Evolutionary conservation across 2,797 vertebrate genomes (phyloP), one percentile per base, ranked within the genome.

Genomic region (Eurystomus glaucurus): DNA sequence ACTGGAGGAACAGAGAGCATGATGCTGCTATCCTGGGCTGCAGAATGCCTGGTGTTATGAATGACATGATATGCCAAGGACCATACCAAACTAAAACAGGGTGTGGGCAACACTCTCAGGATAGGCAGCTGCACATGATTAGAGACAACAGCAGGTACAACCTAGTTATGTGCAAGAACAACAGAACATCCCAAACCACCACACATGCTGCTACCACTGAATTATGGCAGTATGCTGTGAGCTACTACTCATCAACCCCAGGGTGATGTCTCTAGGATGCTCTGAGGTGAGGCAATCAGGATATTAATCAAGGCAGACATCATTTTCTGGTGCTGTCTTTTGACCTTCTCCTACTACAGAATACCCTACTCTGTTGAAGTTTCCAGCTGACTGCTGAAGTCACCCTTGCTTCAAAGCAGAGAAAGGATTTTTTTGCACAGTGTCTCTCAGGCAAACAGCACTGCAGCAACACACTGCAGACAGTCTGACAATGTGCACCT

Each of bases 131-230:
- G 70, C 37, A 61, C 41, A 35, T 35, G 35, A 35, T 35, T 35
- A 35, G 51, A 85, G 43, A 41, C 43, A 82, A 66, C 33, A 74
- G 80, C n/a, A 85, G 17, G 39, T 37, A 78, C 26, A 55, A 72
- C 26, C 15, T 26, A 25, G 46, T 61, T 70, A 70, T 6, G 46
- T 19, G 52, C 0, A 1, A 79, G 57, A 75, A 74, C 0, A 4
- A 70, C 46, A 48, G 46, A 85, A 60, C 0, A 14, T 52, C 55
- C 60, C 2, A 45, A 77, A 81, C 18, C n/a, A 29, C 79, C 61
- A 26, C 1, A 5, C 39, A 37, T 0, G 5, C 14, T 50, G 43
- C 43, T 61, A 46, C 20, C 51, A 22, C 52, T 1, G 4, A 48
- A 48, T 55, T 48, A 74, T 0, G 0, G 37, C 17, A 60, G 55